These are phyloP conservation scores for Pandemis corylana DNA, from an alignment of 2,888 invertebrate genomes.

Conservation along the genomic window DNA sequence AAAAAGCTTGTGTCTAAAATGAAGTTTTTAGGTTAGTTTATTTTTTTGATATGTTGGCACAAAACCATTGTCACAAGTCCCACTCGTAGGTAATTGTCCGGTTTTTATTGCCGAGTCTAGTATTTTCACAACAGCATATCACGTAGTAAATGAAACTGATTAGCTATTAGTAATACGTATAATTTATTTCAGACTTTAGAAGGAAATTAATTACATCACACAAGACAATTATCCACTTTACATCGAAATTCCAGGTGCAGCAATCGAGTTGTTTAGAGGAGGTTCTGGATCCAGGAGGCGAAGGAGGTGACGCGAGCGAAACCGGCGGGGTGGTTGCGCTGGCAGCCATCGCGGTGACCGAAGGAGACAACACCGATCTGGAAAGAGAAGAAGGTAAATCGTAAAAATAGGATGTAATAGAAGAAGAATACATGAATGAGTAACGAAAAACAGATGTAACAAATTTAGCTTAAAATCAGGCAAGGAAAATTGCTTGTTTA, in stretches of 20 bases:
- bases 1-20: too few species aligned
- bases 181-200: background rate
- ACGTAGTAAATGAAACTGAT: background rate
- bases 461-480: background rate
- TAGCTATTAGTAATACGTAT: background rate
- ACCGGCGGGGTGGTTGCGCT: slow-evolving; percentile 35
- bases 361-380: slow-evolving; percentile 67
- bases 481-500: background rate
- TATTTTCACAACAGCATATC: background rate
- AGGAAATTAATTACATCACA: background rate
- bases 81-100: too few species aligned
- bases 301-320: slow-evolving; percentile 40
- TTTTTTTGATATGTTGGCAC: too few species aligned
- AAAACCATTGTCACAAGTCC: too few species aligned
- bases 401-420: background rate
- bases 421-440: background rate
- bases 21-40: too few species aligned
- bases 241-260: background rate
- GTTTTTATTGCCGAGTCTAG: too few species aligned
- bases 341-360: slow-evolving; percentile 67
- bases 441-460: background rate
- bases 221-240: background rate
- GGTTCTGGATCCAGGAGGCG: slow-evolving; percentile 27
- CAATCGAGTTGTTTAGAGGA: slow-evolving; percentile 3
- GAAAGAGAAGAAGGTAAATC: slow-evolving; percentile 55